These are phyloP conservation scores for Lymantria monacha DNA, from an alignment of 2,888 invertebrate species.

Conservation along the genomic window DNA sequence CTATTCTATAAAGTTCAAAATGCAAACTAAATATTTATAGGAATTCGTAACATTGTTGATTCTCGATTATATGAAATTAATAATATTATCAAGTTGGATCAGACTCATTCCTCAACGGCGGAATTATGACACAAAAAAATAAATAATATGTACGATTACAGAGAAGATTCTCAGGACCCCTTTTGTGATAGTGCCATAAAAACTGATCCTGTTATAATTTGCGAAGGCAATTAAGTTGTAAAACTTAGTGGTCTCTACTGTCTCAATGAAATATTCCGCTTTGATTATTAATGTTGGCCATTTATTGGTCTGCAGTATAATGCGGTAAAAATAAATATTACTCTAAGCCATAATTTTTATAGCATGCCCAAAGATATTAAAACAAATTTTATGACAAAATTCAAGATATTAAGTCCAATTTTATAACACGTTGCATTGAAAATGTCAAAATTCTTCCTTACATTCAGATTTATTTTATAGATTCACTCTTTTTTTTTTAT, in stretches of 20 bases:
- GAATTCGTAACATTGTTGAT: background rate
- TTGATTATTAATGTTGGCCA: slow-evolving; percentile 65
- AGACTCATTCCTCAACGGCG: slow-evolving; percentile 54
- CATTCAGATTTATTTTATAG: too few relatives aligned
- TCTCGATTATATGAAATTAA: slow-evolving; percentile 28
- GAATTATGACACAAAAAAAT: slow-evolving; percentile 67
- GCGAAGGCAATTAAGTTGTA: slow-evolving; percentile 77
- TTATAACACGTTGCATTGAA: too few relatives aligned
- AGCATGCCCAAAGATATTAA: slow-evolving; percentile 12
- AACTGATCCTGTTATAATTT: slow-evolving; percentile 75
- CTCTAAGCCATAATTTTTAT: slow-evolving; percentile 35
- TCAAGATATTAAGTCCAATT: background rate
- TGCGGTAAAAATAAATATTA: slow-evolving; percentile 55
- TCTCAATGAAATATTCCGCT: slow-evolving; percentile 74
- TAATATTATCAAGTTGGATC: slow-evolving; percentile 46
- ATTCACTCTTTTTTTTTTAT: too few relatives aligned
- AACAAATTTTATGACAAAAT: slow-evolving; percentile 3
- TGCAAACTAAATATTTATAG: background rate
- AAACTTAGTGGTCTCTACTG: slow-evolving; percentile 69
- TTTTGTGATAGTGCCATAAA: slow-evolving; percentile 63
- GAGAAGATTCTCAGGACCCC: slow-evolving; percentile 49
- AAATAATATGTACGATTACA: slow-evolving; percentile 41
- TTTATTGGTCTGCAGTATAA: slow-evolving; percentile 62
- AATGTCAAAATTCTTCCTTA: slow-evolving; percentile 12
- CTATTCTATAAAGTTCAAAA: background rate